Conservation (phyloP, 2,797 vertebrate genomes). For the Toxotes lorentzi region DNA sequence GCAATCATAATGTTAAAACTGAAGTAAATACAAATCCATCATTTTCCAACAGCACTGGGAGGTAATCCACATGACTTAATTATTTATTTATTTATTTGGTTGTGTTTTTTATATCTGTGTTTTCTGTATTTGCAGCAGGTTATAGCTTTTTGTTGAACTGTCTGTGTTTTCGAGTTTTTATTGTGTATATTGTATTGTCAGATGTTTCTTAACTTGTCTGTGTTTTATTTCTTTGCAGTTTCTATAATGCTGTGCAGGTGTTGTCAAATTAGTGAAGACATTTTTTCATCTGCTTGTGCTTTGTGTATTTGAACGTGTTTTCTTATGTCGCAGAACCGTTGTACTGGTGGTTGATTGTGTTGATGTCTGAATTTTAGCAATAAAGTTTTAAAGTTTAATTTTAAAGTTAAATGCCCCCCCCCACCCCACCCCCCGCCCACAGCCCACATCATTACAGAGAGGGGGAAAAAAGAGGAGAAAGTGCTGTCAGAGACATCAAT, state of each 20-base stretch:
- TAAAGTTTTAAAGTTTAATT: not conserved
- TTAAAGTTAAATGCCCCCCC: not conserved
- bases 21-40: not conserved
- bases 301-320: not conserved
- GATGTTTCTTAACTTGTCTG: not conserved
- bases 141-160: not conserved
- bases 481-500: constrained; percentile 80
- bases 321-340: not conserved
- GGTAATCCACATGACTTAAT: too few relatives aligned
- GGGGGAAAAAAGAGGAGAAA: constrained; percentile 46
- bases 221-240: constrained; percentile 6
- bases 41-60: too few relatives aligned
- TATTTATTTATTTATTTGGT: too few relatives aligned
- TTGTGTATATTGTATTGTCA: not conserved
- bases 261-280: not conserved
- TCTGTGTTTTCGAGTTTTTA: not conserved
- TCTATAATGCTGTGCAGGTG: not conserved
- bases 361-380: not conserved
- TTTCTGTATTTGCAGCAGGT: not conserved
- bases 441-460: constrained; percentile 49
- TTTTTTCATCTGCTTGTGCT: not conserved
- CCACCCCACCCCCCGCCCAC: too few relatives aligned
- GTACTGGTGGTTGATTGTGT: not conserved
- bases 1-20: not conserved
- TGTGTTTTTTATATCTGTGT: not conserved